Percentiles rank a stretch among this genome's conserved stretches.
These are phyloP conservation scores for Athetis lepigone DNA, from an alignment of 2,888 invertebrate genomes.

Conservation along the genomic window DNA sequence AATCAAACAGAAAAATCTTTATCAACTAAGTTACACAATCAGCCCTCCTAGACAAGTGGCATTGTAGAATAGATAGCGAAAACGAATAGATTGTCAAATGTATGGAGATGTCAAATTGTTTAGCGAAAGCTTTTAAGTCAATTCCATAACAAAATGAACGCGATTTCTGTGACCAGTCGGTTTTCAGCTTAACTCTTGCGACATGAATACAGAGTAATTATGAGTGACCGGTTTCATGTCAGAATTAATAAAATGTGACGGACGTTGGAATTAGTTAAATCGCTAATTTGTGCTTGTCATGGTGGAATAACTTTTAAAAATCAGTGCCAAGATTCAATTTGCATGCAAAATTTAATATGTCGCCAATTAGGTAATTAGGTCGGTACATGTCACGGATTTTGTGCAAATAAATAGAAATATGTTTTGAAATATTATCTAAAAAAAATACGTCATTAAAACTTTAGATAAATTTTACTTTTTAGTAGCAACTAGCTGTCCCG, in stretches of 20 bases:
- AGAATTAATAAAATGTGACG: slow-evolving; percentile 34
- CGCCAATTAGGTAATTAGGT: slow-evolving; percentile 22
- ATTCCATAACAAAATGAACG: neutral
- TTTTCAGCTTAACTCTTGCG: slow-evolving; percentile 9
- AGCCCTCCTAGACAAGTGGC: too few relatives aligned
- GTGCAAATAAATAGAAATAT: neutral
- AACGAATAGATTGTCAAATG: too few relatives aligned
- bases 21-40: too few relatives aligned
- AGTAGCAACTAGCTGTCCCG: neutral
- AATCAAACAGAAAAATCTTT: too few relatives aligned
- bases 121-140: neutral
- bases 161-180: slow-evolving; percentile 15
- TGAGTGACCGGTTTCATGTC: slow-evolving; percentile 18
- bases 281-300: slow-evolving; percentile 37
- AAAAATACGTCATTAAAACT: slow-evolving; percentile 3
- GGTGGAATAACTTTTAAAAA: slow-evolving; percentile 9
- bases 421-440: neutral
- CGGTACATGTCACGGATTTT: slow-evolving; percentile 12
- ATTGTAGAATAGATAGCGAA: too few relatives aligned
- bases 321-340: slow-evolving; percentile 30
- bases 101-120: too few relatives aligned
- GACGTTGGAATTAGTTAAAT: slow-evolving; percentile 36
- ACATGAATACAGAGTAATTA: slow-evolving; percentile 35
- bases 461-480: neutral
- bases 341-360: slow-evolving; percentile 31